Base-by-base conservation (phyloP, 2,888 invertebrate species). In the Endotricha flammealis region DNA sequence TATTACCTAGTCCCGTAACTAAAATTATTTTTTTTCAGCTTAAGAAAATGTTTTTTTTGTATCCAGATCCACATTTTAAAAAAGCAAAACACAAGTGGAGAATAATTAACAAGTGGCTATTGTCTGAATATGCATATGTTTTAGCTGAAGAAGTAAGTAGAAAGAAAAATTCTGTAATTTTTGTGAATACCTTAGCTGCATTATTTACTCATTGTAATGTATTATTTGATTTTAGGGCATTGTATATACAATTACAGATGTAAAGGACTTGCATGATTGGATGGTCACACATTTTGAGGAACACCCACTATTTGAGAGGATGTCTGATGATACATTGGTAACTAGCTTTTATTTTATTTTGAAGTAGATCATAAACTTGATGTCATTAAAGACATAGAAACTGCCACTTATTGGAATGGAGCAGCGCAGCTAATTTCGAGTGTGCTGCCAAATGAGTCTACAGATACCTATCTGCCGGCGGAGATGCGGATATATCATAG, bases 21-120 rank as follows among this genome's bases (percentile, higher is more conserved):
- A n/a, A n/a, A 11, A 36, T 25, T 27, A 33, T 25, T 31, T 22
- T 52, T 39, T 90, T 89, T 48, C 85, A 98, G 93, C 82, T 99
- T 27, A 91, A 91, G 44, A 98, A 98, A 83, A 96, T 99, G 93
- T 99, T 99, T 77, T 99, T 99, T 77, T 86, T 99, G 10, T 99
- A 98, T 77, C 99, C 99, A 12, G 99, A 99, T 86, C 99, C 99
- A 16, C 99, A 99, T 85, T 99, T 99, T 75, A 99, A 99, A 75
- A 97, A 94, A 65, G 93, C 97, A 0, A 99, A 99, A 81, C 98
- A 99, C 69, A 99, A 99, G 77, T 99, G 99, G 99, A 90, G 99
- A 41, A 99, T 99, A 43, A 96, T 99, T 45, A 99, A 96, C 68
- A 91, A 93, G 55, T 93, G 93, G 54, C 85, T 99, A 20, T 85